Conservation (phyloP, 2,888 invertebrate genomes). For the Hartigia nigra region DNA sequence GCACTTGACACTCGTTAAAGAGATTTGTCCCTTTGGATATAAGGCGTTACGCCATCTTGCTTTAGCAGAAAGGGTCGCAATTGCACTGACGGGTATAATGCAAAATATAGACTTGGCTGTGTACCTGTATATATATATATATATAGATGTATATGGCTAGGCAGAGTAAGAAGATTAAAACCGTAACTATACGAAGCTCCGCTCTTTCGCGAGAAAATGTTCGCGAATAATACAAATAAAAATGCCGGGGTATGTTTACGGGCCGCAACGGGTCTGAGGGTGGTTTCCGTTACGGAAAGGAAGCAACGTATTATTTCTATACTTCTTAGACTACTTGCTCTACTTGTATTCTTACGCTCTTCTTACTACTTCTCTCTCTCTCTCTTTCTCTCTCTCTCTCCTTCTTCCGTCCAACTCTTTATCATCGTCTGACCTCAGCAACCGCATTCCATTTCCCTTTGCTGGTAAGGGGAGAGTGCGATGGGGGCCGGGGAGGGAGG, state of each 20-base stretch:
- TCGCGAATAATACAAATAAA: conserved; percentile 1
- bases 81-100: not conserved
- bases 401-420: not conserved
- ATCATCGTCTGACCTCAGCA: not conserved
- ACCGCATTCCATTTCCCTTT: not conserved
- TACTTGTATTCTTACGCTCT: not conserved
- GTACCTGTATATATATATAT: not conserved
- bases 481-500: too few relatives aligned
- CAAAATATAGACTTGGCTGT: not conserved
- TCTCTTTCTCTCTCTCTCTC: not conserved
- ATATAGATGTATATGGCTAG: not conserved
- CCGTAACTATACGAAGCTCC: not conserved
- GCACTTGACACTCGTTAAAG: not conserved
- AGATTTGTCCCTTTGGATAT: not conserved
- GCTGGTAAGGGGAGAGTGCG: not conserved
- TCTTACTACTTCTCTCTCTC: not conserved
- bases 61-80: not conserved
- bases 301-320: not conserved
- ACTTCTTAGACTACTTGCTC: not conserved
- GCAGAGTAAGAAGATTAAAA: conserved; percentile 1
- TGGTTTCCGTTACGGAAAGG: not conserved
- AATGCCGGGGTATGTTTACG: not conserved
- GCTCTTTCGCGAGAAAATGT: conserved; percentile 4
- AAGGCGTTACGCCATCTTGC: not conserved
- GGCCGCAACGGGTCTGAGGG: not conserved